Evolutionary conservation across 2,888 invertebrate species (phyloP), one percentile per base, ranked within the genome.

Genomic region (Onthophagus sagittarius): DNA sequence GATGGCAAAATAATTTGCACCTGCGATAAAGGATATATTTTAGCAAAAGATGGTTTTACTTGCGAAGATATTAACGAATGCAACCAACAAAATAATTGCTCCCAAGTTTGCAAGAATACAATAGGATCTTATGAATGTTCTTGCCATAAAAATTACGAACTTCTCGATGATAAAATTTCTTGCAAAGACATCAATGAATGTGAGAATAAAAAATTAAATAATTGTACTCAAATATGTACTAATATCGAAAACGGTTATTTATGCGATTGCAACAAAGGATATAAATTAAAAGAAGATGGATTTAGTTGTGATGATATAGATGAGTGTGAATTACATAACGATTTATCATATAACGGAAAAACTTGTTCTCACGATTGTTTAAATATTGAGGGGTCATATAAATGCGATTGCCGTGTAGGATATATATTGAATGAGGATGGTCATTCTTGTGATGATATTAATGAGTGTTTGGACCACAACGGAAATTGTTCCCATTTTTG

Each of bases 221-320:
- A 74, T 15, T 92, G 91, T 78, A 86, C 87, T 1, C 90, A 91
- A 76, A 78, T 77, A 9, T 90, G 90, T 78, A 78, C 81, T 5
- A 90, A 90, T 77, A 82, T 80, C 6, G 80, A 84, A 5, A 89
- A 89, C 7, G 83, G 87, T 71, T 88, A 84, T 79, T 78, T 82
- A 53, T 90, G 90, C 78, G 80, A 81, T 70, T 90, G 90, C 76
- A 83, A 86, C 0, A 73, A 79, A 0, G 88, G 88, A 62, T 87
- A 80, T 76, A 77, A 79, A 77, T 84, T 86, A 75, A 80, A 82
- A 2, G 75, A 69, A 39, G 76, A 76, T 63, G 71, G 70, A 15
- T 33, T 65, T 15, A 62, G 7, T n/a, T 72, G 72, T 31, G 15
- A n/a, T 67, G 77, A 75, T 39, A 72, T 78, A 0, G 75, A 80